Evolutionary conservation across 2,113 vertebrate species (phyloP).

Genomic region (Holacanthus passer): DNA sequence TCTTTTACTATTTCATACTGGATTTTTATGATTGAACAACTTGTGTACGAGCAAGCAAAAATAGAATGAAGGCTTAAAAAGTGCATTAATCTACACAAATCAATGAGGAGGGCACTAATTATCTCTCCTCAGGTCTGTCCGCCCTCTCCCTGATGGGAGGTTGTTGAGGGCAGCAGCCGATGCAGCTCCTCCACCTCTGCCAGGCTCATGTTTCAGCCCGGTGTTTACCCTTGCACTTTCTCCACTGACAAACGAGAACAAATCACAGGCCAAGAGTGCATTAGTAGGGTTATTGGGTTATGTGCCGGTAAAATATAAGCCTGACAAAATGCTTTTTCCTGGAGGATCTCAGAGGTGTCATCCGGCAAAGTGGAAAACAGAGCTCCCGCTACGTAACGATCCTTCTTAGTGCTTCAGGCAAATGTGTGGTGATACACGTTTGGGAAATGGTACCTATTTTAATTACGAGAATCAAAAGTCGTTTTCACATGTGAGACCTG

Average conservation of each 20-base stretch:
- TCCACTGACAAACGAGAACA: slow-evolving; percentile 74
- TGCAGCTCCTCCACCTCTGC: slow-evolving; percentile 44
- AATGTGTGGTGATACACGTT: slow-evolving; percentile 26
- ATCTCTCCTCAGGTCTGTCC: slow-evolving; percentile 42
- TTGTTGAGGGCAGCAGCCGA: slow-evolving; percentile 24
- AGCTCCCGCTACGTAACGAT: slow-evolving; percentile 37
- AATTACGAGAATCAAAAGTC: slow-evolving; percentile 40
- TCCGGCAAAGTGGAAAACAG: slow-evolving; percentile 54
- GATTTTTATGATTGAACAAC: slow-evolving; percentile 23
- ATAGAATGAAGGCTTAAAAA: slow-evolving; percentile 31
- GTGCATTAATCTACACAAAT: slow-evolving; percentile 58
- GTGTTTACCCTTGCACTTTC: slow-evolving; percentile 66
- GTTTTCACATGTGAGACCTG: neutral
- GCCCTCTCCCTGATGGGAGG: slow-evolving; percentile 27
- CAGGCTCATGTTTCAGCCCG: slow-evolving; percentile 49
- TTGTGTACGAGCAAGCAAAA: slow-evolving; percentile 15
- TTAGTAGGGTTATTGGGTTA: slow-evolving; percentile 70
- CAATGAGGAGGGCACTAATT: slow-evolving; percentile 48
- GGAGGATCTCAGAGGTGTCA: slow-evolving; percentile 60
- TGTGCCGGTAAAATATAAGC: slow-evolving; percentile 59
- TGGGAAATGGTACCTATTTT: slow-evolving; percentile 46
- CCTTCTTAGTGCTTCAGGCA: slow-evolving; percentile 34
- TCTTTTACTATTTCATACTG: neutral
- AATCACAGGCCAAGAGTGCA: slow-evolving; percentile 64
- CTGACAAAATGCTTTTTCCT: slow-evolving; percentile 64